phyloP scores from a whole-genome alignment of 2,888 invertebrate genomes.

The Thereva nobilitata region DNA sequence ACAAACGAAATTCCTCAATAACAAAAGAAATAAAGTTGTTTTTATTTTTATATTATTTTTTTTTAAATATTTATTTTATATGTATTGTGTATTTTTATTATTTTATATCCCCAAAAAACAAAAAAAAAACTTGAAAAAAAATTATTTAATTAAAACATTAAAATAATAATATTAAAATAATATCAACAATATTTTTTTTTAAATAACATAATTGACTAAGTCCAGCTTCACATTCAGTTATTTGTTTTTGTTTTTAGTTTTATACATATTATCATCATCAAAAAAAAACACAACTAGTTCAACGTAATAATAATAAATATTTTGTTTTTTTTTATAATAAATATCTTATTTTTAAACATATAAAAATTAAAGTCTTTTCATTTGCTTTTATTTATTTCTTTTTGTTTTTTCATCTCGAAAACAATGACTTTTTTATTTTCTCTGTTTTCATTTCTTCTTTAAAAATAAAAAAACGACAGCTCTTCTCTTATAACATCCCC shows the following conservation, averaged over 20 bases:
- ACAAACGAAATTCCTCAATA: constrained; percentile 32
- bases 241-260: too few relatives aligned
- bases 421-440: too few relatives aligned
- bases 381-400: constrained; percentile 16
- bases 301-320: too few relatives aligned
- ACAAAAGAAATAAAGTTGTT: constrained; percentile 8
- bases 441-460: too few relatives aligned
- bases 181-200: constrained; percentile 14
- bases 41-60: constrained; percentile 9
- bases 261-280: too few relatives aligned
- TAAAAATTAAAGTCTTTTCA: constrained; percentile 33
- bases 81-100: constrained; percentile 16
- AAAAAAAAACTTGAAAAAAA: not conserved
- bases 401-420: too few relatives aligned
- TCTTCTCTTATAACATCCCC: constrained; percentile 28
- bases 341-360: constrained; percentile 31
- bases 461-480: too few relatives aligned
- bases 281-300: too few relatives aligned
- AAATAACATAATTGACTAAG: constrained; percentile 31
- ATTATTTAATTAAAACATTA: too few relatives aligned
- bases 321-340: constrained; percentile 9
- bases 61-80: not conserved
- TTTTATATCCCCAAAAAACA: constrained; percentile 24
- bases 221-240: constrained; percentile 22
- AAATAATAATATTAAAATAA: constrained; percentile 20